Base-by-base conservation (phyloP, 2,888 invertebrate genomes). In the Dasysyrphus albostriatus region DNA sequence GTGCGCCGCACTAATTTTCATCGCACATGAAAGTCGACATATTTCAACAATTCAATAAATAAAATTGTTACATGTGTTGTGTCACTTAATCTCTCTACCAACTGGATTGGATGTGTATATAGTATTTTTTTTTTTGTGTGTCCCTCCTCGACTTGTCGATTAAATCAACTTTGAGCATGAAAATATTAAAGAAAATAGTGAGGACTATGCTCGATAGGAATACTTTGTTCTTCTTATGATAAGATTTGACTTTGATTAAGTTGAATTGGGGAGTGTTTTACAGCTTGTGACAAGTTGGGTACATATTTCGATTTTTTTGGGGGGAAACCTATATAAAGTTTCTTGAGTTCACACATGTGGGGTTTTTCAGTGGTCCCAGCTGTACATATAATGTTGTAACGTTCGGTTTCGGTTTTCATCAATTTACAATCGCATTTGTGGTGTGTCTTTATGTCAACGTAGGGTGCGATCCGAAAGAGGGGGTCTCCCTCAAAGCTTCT, bases 1-100 rank as follows among this genome's bases (percentile, higher is more conserved):
- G 82, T 82, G 82, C 85, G 82, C 85, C 77, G 78, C 85, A 82
- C 85, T 77, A 77, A 85, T 85, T 82, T 69, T 74, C 82, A 58
- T 74, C 85, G 82, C 85, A 73, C 85, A 85, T 85, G 67, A 56
- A 74, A 76, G 81, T 81, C 84, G 67, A 77, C 77, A 69, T 77
- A 61, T 85, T 77, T 85, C 85, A 85, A 82, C 85, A 85, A 61
- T 76, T 85, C 85, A 85, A 85, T 85, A 85, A 82, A 85, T 85
- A 85, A 85, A 85, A 82, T 74, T 77, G 85, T 69, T 85, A 82
- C 85, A 85, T 85, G 82, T 85, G 85, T 85, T 85, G 77, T 82
- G 85, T 85, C 85, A 85, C 85, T 85, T 85, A 82, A 85, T 85
- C 77, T 82, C 73, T 49, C 61, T 69, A 32, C 77, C 82, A 82